Evolutionary conservation across 2,888 invertebrate genomes (phyloP), one percentile per base, ranked within the genome.

Genomic region (Cephalotes varians): DNA sequence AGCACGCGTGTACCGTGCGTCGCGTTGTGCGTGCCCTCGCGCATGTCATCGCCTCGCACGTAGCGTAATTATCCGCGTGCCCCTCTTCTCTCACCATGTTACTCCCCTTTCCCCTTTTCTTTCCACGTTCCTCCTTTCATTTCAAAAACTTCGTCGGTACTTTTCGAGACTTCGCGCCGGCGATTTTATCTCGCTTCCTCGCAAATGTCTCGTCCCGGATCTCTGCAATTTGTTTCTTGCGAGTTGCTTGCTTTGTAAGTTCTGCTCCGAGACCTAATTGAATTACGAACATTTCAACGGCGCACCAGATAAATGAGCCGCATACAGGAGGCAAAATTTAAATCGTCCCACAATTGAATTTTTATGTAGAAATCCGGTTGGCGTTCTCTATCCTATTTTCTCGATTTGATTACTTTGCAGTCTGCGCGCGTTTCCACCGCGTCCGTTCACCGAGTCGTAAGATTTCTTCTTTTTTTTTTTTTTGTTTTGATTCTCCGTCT

Each of bases 401-500:
- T 81, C 81, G 21, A 34, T 81, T 67, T 56, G 49, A 64, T 67
- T 77, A 56, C 62, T 80, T 74, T 34, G 56, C 80, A 40, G 62
- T 67, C 49, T 31, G 54, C 40, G 64, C 12, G 49, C 49, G n/a
- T 31, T 37, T 25, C 73, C 47, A n/a, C 15, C 37, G 18, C 49
- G 62, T 25, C 18, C 34, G 62, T 37, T 34, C 73, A n/a, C 49
- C 49, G 21, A 65, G 25, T 47, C 34, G 47, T 34, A 44, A 25
- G 37, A 21, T 77, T 37, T 56, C 56, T 73, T 73, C 62, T 56
- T 56, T 85, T 21, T 5, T 25, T 77, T 69, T 47, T 64, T 84
- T 82, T 84, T 62, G 77, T 85, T 84, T 77, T 73, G 34, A 86
- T 86, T 62, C 56, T 40, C 31, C 18, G 31, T 72, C 56, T 34